Evolutionary conservation across 2,797 vertebrate species (phyloP).

Genomic region (Denticeps clupeoides): DNA sequence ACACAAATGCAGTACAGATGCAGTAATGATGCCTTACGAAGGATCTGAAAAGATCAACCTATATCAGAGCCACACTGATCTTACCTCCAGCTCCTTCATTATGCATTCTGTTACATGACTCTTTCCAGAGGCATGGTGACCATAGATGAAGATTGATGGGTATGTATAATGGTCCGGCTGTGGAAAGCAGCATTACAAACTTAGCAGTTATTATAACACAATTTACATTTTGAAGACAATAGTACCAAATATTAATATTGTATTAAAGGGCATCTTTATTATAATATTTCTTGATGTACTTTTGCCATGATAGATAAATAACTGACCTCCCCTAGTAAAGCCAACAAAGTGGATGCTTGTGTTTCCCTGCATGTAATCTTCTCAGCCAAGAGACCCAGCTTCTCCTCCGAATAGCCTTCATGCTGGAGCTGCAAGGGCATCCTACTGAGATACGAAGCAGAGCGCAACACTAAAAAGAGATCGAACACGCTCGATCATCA

Average conservation of each 20-base stretch:
- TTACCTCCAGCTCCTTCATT: conserved; percentile 77
- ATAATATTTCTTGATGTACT: too few species aligned
- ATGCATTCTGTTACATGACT: conserved; percentile 76
- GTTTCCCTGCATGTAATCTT: conserved; percentile 71
- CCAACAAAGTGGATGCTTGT: conserved; percentile 66
- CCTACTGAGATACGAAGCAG: conserved; percentile 12
- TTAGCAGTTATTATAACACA: too few species aligned
- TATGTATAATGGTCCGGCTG: conserved; percentile 82
- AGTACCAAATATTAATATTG: too few species aligned
- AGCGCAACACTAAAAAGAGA: too few species aligned
- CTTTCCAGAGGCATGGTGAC: conserved; percentile 86
- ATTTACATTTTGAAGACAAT: too few species aligned
- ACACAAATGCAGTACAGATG: too few species aligned
- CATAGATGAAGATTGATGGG: conserved; percentile 88
- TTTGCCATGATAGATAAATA: background rate
- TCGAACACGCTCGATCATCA: too few species aligned
- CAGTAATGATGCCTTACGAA: too few species aligned
- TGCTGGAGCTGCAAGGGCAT: conserved; percentile 55
- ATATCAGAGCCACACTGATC: conserved; percentile 2
- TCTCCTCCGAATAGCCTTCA: conserved; percentile 56
- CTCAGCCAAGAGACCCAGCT: conserved; percentile 49
- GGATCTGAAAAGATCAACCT: too few species aligned
- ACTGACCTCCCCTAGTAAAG: conserved; percentile 81
- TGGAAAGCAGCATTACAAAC: too few species aligned
- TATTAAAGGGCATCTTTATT: too few species aligned